Evolutionary conservation across 2,113 vertebrate species (phyloP).

Genomic region (Hippoglossus stenolepis): DNA sequence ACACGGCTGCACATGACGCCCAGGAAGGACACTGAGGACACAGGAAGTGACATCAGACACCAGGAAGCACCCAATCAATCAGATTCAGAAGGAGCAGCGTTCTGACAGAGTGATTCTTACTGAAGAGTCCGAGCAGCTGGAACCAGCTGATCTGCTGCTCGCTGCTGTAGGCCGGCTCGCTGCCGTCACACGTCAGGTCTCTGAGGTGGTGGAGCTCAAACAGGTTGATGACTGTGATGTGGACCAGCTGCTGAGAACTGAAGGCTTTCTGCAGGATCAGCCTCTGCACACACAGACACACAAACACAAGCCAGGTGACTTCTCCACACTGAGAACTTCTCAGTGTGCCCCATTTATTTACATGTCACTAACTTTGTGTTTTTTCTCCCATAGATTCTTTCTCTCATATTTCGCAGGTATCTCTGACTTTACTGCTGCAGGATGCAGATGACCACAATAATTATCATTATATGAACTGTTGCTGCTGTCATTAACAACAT

Average conservation of each 20-base stretch:
- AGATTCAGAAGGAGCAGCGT: neutral
- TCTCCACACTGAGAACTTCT: too few relatives aligned
- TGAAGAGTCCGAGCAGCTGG: constrained; percentile 94
- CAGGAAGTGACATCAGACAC: constrained; percentile 19
- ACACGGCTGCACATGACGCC: constrained; percentile 94
- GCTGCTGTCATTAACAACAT: too few relatives aligned
- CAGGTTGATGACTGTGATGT: constrained; percentile 97
- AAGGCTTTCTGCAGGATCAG: constrained; percentile 96
- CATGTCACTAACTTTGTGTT: too few relatives aligned
- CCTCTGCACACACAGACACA: constrained; percentile 80
- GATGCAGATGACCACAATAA: too few relatives aligned
- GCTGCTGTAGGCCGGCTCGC: constrained; percentile 85
- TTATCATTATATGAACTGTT: too few relatives aligned
- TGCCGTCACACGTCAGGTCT: constrained; percentile 88
- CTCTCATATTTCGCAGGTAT: too few relatives aligned
- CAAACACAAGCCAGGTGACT: neutral
- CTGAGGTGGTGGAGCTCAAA: constrained; percentile 97
- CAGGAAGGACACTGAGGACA: constrained; percentile 92
- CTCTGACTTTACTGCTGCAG: too few relatives aligned
- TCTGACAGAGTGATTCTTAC: constrained; percentile 79
- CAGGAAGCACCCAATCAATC: neutral
- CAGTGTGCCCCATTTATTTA: too few relatives aligned
- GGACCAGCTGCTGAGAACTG: constrained; percentile 97
- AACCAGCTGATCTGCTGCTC: constrained; percentile 93
- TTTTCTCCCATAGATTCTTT: too few relatives aligned